Base-by-base conservation (phyloP, 2,888 invertebrate species). In the Calameuta filiformis region DNA sequence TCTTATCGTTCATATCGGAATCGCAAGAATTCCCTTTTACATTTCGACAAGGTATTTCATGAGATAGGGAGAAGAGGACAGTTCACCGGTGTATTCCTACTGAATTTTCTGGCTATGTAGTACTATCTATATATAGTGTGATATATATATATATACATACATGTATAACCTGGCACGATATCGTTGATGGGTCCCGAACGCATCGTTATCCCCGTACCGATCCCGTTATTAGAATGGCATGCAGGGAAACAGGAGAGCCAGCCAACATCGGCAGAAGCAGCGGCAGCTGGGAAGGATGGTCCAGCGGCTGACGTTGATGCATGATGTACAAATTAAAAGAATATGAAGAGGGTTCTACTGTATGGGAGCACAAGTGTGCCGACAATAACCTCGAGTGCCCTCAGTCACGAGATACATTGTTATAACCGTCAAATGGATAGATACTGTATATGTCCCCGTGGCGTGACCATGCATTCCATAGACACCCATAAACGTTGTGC, bases 211-310 rank as follows among this genome's bases (percentile, higher is more conserved):
- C 71, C 71, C 31, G 33, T 71, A 12, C 69, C 71, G 81, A 83
- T 85, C 86, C 87, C 86, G 86, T 87, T 87, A 87, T 85, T 84
- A 86, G 85, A 81, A 86, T 85, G 84, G 83, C 82, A 87, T 82
- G 83, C 84, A 81, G 81, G 79, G 83, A 77, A 77, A 80, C 86
- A 80, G 83, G 83, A 81, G 81, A 75, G 71, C 33, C 33, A 71
- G 71, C 33, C 1, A 71, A 81, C 81, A 81, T 82, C 81, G 79
- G 40, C 76, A 75, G 73, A 77, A 81, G 80, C 73, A 77, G 78
- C 83, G 35, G 79, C 84, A 83, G 85, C 81, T 82, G 80, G 77
- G 69, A 69, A 78, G 76, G 80, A 81, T 82, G 76, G 81, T 78
- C 79, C 73, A 79, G 79, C 79, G 80, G 77, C 80, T 83, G 85